A percentile compares a stretch with the other conserved stretches of the same genome.
Conservation (phyloP, 2,113 vertebrate species). For the Gracilinanus agilis region DNA sequence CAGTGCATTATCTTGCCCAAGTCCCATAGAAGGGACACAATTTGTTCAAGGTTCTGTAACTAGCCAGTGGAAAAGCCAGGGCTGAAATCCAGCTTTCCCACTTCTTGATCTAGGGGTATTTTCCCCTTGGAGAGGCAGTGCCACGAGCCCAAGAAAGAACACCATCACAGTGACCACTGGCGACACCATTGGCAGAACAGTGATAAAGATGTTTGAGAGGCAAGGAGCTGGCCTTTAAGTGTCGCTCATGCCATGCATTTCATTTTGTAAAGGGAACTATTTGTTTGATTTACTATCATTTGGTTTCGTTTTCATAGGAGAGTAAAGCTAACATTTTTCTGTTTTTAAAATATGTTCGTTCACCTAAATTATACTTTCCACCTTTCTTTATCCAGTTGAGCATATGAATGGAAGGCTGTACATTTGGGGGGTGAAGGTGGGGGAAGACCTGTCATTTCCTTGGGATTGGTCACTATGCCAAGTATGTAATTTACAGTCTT, state of each 20-base stretch:
- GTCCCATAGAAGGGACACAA: not conserved
- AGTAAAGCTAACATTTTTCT: slow-evolving; percentile 30
- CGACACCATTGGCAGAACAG: slow-evolving; percentile 13
- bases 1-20: not conserved
- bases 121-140: not conserved
- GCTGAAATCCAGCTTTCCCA: not conserved
- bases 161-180: not conserved
- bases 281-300: not conserved
- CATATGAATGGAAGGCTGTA: not conserved
- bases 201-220: slow-evolving; percentile 42
- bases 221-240: not conserved
- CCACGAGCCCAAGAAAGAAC: slow-evolving; percentile 23
- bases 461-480: not conserved
- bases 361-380: slow-evolving; percentile 16
- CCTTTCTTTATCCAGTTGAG: slow-evolving; percentile 13
- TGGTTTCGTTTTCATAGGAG: slow-evolving; percentile 1
- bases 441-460: not conserved
- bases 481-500: not conserved
- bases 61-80: not conserved
- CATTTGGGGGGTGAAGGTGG: not conserved
- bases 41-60: not conserved
- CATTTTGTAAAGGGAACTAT: not conserved
- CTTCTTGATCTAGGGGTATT: not conserved
- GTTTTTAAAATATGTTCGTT: slow-evolving; percentile 14
- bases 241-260: slow-evolving; percentile 31